Evolutionary conservation across 92 coral and sea anemone genomes (phyloP), one percentile per base, ranked within the genome.

Genomic region (Hydrozoanthus gracilis): DNA sequence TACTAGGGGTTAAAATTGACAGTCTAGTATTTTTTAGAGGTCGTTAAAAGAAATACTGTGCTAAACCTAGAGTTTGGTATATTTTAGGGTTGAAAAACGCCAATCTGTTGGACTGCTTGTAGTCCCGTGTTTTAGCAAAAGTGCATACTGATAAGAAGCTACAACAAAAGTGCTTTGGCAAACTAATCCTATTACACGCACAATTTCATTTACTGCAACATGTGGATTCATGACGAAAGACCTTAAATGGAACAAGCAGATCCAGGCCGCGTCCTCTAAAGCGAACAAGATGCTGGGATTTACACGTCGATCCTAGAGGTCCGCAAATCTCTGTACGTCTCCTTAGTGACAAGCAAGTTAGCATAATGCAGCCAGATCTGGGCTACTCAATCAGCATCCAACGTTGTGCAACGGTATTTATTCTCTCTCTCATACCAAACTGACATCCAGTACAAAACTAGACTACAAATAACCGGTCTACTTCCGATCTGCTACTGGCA

Each of bases 401-500:
- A 56, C 66, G 70, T 13, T 69, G 79, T 70, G 77, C 87, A 16
- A 83, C 87, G 48, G 71, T 50, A 69, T 83, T 83, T 44, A 83
- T 71, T n/a, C 74, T 83, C 45, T 83, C 87, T 13, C 79, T 83
- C 87, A 45, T 83, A 70, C 68, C 17, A 35, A 51, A 83, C 87
- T 8, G 50, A 83, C 54, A 49, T 71, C 55, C 17, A 65, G 48
- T 48, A 83, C 20, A 83, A 71, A 54, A 79, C 70, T 11, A 83
- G 79, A 83, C 62, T 83, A 6, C 27, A 16, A 14, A 15, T 44
- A 8, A 16, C 44, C 8, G 79, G 79, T 10, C 49, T 69, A 46
- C 72, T 83, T 54, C 79, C 79, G 44, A 51, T 83, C 11, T 83
- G 87, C 14, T 83, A 83, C 69, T 83, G 79, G 87, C 87, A 83